Conservation (phyloP, 2,113 vertebrate species). For the Jaculus jaculus region DNA sequence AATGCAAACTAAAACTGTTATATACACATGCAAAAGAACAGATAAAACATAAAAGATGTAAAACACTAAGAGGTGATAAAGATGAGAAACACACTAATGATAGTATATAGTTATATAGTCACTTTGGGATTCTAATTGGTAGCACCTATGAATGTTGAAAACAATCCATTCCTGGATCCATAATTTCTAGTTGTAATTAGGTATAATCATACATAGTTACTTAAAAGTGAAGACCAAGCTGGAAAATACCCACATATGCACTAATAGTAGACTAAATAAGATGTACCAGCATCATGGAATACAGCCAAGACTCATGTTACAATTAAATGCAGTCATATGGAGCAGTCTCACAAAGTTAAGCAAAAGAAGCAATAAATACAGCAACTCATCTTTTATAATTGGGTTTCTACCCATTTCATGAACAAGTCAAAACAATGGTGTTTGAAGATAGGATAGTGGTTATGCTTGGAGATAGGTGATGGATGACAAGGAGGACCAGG, state of each 20-base stretch:
- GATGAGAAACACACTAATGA: neutral
- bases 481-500: neutral
- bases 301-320: neutral
- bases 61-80: neutral
- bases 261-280: neutral
- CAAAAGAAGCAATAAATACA: neutral
- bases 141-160: neutral
- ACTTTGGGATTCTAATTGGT: neutral
- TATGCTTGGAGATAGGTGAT: neutral
- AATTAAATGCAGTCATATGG: neutral
- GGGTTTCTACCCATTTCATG: neutral
- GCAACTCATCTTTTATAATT: neutral
- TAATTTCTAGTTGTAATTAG: neutral
- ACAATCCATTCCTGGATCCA: neutral
- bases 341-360: neutral
- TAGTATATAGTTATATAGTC: neutral
- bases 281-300: neutral
- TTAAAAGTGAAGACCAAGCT: neutral
- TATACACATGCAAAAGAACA: neutral
- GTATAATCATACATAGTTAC: neutral
- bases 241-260: neutral
- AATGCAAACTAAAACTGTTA: constrained; percentile 37
- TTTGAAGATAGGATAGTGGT: neutral
- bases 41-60: neutral
- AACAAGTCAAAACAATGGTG: neutral